A percentile compares a stretch with the other conserved stretches of the same genome.
These are phyloP conservation scores for Sapajus apella DNA, from an alignment of 2,113 vertebrate species.

Conservation along the genomic window DNA sequence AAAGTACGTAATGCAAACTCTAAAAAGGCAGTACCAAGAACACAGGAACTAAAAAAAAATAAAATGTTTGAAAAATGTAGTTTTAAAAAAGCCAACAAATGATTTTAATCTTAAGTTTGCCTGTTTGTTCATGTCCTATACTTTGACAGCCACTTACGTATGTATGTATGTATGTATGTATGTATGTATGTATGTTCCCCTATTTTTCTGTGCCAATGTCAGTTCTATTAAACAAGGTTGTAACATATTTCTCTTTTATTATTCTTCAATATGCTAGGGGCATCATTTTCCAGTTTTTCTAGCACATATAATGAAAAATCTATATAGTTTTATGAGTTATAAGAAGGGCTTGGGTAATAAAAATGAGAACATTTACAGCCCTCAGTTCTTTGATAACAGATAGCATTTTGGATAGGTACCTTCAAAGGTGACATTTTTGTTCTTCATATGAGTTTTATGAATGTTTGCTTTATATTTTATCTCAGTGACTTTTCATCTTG, in stretches of 20 bases:
- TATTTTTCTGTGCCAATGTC: not conserved
- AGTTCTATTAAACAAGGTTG: not conserved
- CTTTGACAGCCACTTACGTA: not conserved
- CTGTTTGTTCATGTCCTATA: not conserved
- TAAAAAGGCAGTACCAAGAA: slow-evolving; percentile 10
- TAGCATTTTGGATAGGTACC: slow-evolving; percentile 3
- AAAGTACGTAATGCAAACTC: not conserved
- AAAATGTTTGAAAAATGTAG: not conserved
- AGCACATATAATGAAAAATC: slow-evolving; percentile 55
- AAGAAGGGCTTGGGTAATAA: slow-evolving; percentile 45
- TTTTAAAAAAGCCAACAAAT: not conserved
- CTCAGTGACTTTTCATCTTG: slow-evolving; percentile 56
- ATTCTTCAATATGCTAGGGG: not conserved
- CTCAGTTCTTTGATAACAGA: slow-evolving; percentile 30
- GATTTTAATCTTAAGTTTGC: not conserved
- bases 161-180: not conserved
- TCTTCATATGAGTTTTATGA: not conserved
- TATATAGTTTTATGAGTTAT: slow-evolving; percentile 47
- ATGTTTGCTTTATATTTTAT: not conserved
- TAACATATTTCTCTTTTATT: not conserved
- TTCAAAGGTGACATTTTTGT: not conserved
- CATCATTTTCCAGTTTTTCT: slow-evolving; percentile 8
- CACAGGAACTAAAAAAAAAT: not conserved
- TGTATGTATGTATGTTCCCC: not conserved
- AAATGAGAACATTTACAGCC: slow-evolving; percentile 34